phyloP scores from a whole-genome alignment of 2,888 invertebrate genomes.

The Agrochola lota region DNA sequence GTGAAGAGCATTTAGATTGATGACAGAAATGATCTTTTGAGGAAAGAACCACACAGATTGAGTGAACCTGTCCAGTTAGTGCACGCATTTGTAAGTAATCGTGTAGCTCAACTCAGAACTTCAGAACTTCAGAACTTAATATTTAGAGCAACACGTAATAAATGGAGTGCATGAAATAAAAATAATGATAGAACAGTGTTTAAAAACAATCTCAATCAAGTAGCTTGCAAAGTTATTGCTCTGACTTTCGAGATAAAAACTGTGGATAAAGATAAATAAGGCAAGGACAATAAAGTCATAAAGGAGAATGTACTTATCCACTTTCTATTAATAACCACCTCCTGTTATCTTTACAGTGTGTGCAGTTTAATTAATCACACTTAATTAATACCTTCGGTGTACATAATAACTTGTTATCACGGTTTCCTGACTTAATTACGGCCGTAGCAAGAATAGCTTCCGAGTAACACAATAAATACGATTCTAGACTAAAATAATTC shows the following conservation, averaged over 20 bases:
- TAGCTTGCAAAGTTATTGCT: not conserved
- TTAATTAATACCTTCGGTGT: slow-evolving; percentile 15
- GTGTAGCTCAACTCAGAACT: too few species aligned
- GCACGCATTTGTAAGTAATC: too few species aligned
- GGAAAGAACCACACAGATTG: too few species aligned
- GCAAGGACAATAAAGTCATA: not conserved
- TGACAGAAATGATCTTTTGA: too few species aligned
- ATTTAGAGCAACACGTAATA: not conserved
- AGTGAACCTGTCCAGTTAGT: too few species aligned
- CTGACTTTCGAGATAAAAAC: not conserved
- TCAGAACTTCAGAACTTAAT: not conserved
- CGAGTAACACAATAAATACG: slow-evolving; percentile 15
- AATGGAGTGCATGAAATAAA: not conserved
- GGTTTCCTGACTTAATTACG: not conserved
- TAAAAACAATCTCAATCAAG: slow-evolving; percentile 11
- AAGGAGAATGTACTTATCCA: not conserved
- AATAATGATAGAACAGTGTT: not conserved
- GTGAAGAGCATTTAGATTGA: too few species aligned
- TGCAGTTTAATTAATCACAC: slow-evolving; percentile 1
- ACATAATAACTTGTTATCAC: not conserved
- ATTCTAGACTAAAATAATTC: not conserved
- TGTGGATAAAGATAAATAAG: too few species aligned
- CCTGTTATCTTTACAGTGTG: not conserved
- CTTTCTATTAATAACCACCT: slow-evolving; percentile 22
- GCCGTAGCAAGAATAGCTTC: slow-evolving; percentile 27